Evolutionary conservation across 2,113 vertebrate species (phyloP).

Genomic region (Acinonyx jubatus): DNA sequence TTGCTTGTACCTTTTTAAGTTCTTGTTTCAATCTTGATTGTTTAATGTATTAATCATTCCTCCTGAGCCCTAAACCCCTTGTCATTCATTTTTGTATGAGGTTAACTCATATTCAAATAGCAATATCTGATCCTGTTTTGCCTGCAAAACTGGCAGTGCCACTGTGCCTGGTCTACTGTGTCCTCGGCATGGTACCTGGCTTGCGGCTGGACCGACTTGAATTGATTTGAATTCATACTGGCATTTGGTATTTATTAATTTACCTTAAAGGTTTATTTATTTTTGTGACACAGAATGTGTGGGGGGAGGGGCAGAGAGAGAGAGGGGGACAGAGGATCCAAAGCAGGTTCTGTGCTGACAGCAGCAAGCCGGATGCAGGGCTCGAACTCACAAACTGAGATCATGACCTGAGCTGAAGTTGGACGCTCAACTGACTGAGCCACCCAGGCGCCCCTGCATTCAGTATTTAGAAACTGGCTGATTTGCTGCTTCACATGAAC

Average conservation of each 20-base stretch:
- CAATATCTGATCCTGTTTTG: neutral
- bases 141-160: neutral
- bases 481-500: neutral
- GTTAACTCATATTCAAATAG: neutral
- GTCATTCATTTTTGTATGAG: neutral
- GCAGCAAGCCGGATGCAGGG: too few relatives aligned
- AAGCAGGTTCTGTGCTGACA: too few relatives aligned
- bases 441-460: neutral
- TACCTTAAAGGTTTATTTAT: too few relatives aligned
- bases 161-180: accelerated
- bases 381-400: too few relatives aligned
- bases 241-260: slow-evolving; percentile 3
- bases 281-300: too few relatives aligned
- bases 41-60: neutral
- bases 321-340: too few relatives aligned
- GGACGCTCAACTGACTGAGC: too few relatives aligned
- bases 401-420: too few relatives aligned
- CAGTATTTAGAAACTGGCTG: slow-evolving; percentile 29
- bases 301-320: too few relatives aligned
- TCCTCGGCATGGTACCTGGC: neutral
- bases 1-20: neutral
- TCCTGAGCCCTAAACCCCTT: neutral
- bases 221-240: neutral
- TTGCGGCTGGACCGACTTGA: neutral
- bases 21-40: neutral